Evolutionary conservation across 2,888 invertebrate species (phyloP).

Genomic region (Plutella xylostella): DNA sequence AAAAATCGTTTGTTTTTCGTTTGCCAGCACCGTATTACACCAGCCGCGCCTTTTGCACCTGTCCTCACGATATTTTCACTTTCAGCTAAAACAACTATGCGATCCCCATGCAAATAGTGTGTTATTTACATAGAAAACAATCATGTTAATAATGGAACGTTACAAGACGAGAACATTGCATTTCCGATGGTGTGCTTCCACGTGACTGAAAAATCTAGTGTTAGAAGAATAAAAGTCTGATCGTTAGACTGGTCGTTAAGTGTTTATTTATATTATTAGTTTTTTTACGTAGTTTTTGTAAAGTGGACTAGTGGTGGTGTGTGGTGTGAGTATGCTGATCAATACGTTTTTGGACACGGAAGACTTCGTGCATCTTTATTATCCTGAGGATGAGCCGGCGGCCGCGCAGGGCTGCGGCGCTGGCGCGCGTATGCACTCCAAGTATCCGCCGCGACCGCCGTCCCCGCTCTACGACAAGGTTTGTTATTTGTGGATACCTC

Average conservation of each 20-base stretch:
- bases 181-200: constrained; percentile 51
- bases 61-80: too few relatives aligned
- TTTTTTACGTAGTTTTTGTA: not conserved
- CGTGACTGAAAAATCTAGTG: constrained; percentile 27
- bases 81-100: too few relatives aligned
- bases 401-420: constrained; percentile 54
- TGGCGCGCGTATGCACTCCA: constrained; percentile 58
- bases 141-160: constrained; percentile 42
- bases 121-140: constrained; percentile 5
- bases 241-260: constrained; percentile 45
- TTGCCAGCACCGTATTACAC: too few relatives aligned
- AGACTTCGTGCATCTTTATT: constrained; percentile 66
- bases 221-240: constrained; percentile 39
- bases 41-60: too few relatives aligned
- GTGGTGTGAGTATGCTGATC: constrained; percentile 59
- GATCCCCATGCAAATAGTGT: not conserved
- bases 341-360: constrained; percentile 67
- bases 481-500: too few relatives aligned
- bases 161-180: constrained; percentile 35
- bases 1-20: not conserved
- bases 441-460: constrained; percentile 52
- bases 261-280: constrained; percentile 43
- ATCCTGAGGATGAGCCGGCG: constrained; percentile 55
- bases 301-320: constrained; percentile 5
- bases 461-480: constrained; percentile 60